These are phyloP conservation scores for Andrena camellia DNA, from an alignment of 2,888 invertebrate genomes.

Conservation along the genomic window DNA sequence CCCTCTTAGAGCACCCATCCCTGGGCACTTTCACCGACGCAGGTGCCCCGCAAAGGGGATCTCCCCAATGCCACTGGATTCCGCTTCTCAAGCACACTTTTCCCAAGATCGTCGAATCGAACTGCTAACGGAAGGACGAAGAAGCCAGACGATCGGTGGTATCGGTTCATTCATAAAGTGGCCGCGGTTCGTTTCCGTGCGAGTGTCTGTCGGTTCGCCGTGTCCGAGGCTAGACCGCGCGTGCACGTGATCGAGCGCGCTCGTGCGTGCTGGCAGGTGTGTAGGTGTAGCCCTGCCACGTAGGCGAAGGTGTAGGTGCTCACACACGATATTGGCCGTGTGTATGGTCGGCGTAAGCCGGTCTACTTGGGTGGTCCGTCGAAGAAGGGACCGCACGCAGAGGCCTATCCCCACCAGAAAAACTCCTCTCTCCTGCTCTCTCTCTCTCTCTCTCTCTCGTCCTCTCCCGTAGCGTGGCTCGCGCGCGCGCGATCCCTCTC, in stretches of 20 bases:
- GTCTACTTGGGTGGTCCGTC: slow-evolving; percentile 85
- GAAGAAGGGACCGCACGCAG: slow-evolving; percentile 85
- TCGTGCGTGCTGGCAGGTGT: slow-evolving; percentile 68
- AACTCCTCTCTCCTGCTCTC: slow-evolving; percentile 70
- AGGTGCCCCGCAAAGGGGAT: too few relatives aligned
- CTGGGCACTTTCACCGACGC: too few relatives aligned
- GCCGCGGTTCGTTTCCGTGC: slow-evolving; percentile 57
- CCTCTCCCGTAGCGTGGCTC: background rate
- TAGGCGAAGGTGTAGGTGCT: slow-evolving; percentile 64
- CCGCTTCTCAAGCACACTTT: too few relatives aligned
- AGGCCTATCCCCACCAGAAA: slow-evolving; percentile 83
- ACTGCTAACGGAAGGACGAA: too few relatives aligned
- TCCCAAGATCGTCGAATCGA: too few relatives aligned
- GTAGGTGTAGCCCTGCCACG: slow-evolving; percentile 69
- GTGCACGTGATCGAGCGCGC: slow-evolving; percentile 47
- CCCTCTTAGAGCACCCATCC: too few relatives aligned
- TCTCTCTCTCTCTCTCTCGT: slow-evolving; percentile 61
- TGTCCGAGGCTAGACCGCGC: slow-evolving; percentile 41
- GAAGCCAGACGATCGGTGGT: slow-evolving; percentile 45
- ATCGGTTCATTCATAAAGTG: slow-evolving; percentile 70
- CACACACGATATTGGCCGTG: slow-evolving; percentile 48
- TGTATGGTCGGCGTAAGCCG: slow-evolving; percentile 79
- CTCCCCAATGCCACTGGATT: too few relatives aligned
- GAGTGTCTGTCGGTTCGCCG: slow-evolving; percentile 29
- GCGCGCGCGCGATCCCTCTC: background rate